Conservation (phyloP, 64 coral and sea anemone genomes). For the Stichodactyla mertensii region DNA sequence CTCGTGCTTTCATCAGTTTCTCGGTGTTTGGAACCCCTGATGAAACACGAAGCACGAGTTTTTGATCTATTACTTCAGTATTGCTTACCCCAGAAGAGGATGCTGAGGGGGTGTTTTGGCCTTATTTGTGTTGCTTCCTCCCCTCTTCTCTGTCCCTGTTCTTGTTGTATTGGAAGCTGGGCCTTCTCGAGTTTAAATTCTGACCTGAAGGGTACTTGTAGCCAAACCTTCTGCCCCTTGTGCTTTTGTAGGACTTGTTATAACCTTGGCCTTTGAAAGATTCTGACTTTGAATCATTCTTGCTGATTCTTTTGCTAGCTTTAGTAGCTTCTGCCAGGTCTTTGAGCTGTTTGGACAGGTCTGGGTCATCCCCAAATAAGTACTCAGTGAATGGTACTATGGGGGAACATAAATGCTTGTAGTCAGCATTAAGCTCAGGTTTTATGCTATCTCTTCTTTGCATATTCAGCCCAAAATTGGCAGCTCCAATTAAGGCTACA, state of each 20-base stretch:
- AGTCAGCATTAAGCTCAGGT: conserved; percentile 26
- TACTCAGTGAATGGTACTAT: conserved; percentile 3
- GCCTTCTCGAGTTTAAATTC: conserved; percentile 28
- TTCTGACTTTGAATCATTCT: neutral
- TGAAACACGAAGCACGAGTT: too few species aligned
- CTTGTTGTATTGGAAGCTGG: neutral
- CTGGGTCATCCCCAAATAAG: too few species aligned
- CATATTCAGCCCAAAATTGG: neutral
- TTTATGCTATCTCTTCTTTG: conserved; percentile 4
- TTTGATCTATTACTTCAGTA: too few species aligned
- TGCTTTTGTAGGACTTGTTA: neutral
- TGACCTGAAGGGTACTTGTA: neutral
- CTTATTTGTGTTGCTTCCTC: conserved; percentile 32
- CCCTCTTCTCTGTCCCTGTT: conserved; percentile 3
- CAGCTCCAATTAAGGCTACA: too few species aligned
- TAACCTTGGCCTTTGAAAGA: neutral
- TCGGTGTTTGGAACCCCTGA: too few species aligned
- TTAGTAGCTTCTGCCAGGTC: too few species aligned
- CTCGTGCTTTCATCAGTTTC: too few species aligned
- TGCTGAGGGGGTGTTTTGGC: too few species aligned
- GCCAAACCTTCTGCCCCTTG: neutral
- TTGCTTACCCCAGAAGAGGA: too few species aligned
- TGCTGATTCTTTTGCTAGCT: neutral
- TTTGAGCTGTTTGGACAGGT: too few species aligned
- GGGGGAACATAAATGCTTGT: neutral